Evolutionary conservation across 92 coral and sea anemone genomes (phyloP).

Genomic region (Blastomussa wellsi): DNA sequence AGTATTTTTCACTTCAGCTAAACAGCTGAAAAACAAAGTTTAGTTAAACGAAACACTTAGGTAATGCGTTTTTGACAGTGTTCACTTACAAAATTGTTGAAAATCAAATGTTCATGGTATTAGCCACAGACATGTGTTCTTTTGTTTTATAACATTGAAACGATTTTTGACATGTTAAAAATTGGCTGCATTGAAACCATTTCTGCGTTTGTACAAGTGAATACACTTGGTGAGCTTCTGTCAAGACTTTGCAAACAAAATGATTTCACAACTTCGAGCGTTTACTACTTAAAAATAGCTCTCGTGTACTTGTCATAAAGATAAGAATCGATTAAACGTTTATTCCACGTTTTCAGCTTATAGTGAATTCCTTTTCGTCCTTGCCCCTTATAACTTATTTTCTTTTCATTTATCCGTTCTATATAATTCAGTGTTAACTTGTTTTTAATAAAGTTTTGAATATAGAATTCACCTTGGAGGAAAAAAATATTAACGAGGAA

Average conservation of each 20-base stretch:
- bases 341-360: neutral
- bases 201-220: neutral
- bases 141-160: neutral
- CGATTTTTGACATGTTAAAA: neutral
- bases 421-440: too few species aligned
- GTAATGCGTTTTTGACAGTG: conserved; percentile 18
- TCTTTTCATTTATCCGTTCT: neutral
- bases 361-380: neutral
- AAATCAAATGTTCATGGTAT: neutral
- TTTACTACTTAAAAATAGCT: neutral
- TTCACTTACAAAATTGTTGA: neutral
- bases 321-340: neutral
- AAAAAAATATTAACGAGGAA: too few species aligned
- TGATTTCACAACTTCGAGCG: neutral
- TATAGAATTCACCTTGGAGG: too few species aligned
- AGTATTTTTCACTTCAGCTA: neutral
- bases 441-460: too few species aligned
- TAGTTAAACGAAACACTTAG: neutral
- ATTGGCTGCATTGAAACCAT: neutral
- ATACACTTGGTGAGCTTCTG: neutral
- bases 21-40: neutral
- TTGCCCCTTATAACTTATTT: neutral
- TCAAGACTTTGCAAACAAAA: conserved; percentile 5
- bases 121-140: neutral
- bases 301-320: neutral